A percentile compares a stretch with the other conserved stretches of the same genome.
Conservation (phyloP, 2,113 vertebrate species). For the Acanthochromis polyacanthus region DNA sequence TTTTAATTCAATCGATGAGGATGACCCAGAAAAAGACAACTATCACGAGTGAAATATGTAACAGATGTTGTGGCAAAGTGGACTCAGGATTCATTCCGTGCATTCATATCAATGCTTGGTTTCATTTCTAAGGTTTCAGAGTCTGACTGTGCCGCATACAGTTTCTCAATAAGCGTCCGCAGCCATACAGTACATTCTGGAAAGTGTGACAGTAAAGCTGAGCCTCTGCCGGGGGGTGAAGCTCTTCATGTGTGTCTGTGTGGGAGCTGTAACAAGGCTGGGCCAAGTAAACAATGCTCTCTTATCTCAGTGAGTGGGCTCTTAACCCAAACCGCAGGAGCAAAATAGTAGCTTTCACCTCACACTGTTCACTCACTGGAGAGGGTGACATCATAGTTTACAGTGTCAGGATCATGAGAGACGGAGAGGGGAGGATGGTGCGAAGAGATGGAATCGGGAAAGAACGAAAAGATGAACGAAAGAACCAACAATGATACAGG, state of each 20-base stretch:
- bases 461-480: background rate
- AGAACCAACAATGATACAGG: background rate
- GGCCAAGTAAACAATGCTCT: constrained; percentile 72
- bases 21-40: too few species aligned
- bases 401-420: constrained; percentile 15
- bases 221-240: constrained; percentile 24
- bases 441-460: background rate
- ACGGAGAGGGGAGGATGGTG: background rate
- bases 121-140: constrained; percentile 6
- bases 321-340: constrained; percentile 60
- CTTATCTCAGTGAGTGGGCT: constrained; percentile 67
- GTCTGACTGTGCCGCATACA: background rate
- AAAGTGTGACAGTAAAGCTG: constrained; percentile 54
- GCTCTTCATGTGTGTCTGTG: constrained; percentile 60
- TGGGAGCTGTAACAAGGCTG: constrained; percentile 61
- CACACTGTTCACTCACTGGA: constrained; percentile 24
- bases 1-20: too few species aligned
- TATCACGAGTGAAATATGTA: too few species aligned
- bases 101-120: background rate
- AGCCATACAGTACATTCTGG: constrained; percentile 29
- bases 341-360: constrained; percentile 60
- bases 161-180: constrained; percentile 30
- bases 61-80: background rate
- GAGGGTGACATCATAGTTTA: constrained; percentile 45
- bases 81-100: background rate